Evolutionary conservation across 2,797 vertebrate genomes (phyloP).

Genomic region (Phataginus tricuspis): DNA sequence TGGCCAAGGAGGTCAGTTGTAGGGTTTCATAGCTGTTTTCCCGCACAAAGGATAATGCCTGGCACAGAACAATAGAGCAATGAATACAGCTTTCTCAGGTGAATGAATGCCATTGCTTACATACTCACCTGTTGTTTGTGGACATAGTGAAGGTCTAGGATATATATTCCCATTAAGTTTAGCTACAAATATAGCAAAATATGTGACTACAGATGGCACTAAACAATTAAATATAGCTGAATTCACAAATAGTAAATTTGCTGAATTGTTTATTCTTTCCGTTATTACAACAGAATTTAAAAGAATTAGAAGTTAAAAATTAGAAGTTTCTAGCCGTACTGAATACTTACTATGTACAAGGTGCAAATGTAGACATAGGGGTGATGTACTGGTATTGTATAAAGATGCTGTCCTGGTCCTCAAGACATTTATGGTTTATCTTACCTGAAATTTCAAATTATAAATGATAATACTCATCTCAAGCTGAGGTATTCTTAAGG

Average conservation of each 20-base stretch:
- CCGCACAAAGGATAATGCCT: background rate
- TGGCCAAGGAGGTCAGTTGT: background rate
- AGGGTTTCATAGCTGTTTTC: background rate
- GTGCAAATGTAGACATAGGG: background rate
- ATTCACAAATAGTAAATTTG: background rate
- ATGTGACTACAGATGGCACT: background rate
- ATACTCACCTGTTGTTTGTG: slow-evolving; percentile 6
- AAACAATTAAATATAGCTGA: background rate
- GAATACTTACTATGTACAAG: background rate
- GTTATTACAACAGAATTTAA: slow-evolving; percentile 46
- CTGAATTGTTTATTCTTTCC: background rate
- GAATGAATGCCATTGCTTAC: background rate
- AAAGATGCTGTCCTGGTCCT: background rate
- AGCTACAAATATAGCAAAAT: background rate
- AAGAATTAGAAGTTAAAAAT: slow-evolving; percentile 16
- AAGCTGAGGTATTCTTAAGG: background rate
- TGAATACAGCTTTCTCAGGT: background rate
- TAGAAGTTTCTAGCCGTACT: background rate
- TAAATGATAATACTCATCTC: background rate
- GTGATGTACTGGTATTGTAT: background rate
- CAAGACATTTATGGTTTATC: background rate
- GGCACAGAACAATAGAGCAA: background rate
- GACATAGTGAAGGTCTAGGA: background rate
- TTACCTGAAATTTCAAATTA: slow-evolving; percentile 32
- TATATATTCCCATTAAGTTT: background rate